A percentile compares a stretch with the other conserved stretches of the same genome.
These are phyloP conservation scores for Chaetops frenatus DNA, from an alignment of 2,113 vertebrate species.

Conservation along the genomic window DNA sequence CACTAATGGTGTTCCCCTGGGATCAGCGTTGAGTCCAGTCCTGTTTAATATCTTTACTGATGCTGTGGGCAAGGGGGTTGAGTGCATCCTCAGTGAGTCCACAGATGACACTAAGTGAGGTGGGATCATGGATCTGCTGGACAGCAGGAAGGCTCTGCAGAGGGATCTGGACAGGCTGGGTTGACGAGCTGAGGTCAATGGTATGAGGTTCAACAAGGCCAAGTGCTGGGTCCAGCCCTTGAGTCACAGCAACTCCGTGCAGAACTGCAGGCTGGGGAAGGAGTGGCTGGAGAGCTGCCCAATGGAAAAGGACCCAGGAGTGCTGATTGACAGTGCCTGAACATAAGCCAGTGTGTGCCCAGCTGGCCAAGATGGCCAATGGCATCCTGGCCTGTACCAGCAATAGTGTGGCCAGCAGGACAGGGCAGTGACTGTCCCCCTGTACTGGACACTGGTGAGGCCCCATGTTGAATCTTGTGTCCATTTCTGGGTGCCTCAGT, in stretches of 20 bases:
- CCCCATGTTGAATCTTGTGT: background rate
- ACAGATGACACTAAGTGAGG: background rate
- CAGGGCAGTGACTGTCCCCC: accelerated
- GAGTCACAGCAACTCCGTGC: accelerated
- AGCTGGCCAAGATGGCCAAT: background rate
- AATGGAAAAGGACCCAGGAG: background rate
- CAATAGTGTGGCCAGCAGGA: background rate
- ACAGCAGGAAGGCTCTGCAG: background rate
- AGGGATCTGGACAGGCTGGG: background rate
- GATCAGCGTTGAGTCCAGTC: no score
- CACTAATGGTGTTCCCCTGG: background rate
- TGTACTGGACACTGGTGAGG: background rate
- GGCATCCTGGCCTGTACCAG: background rate
- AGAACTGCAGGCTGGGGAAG: background rate
- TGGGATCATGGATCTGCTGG: background rate
- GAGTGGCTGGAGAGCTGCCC: background rate
- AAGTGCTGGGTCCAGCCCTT: accelerated
- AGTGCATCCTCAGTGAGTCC: background rate
- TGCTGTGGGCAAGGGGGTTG: accelerated
- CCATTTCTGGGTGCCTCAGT: background rate
- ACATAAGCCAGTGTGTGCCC: background rate
- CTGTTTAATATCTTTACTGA: background rate
- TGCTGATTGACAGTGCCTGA: accelerated
- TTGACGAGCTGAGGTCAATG: accelerated
- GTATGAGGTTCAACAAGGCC: background rate